A percentile compares a stretch with the other conserved stretches of the same genome.
phyloP scores from a whole-genome alignment of 2,888 invertebrate species.

The Macrosiphum euphorbiae region DNA sequence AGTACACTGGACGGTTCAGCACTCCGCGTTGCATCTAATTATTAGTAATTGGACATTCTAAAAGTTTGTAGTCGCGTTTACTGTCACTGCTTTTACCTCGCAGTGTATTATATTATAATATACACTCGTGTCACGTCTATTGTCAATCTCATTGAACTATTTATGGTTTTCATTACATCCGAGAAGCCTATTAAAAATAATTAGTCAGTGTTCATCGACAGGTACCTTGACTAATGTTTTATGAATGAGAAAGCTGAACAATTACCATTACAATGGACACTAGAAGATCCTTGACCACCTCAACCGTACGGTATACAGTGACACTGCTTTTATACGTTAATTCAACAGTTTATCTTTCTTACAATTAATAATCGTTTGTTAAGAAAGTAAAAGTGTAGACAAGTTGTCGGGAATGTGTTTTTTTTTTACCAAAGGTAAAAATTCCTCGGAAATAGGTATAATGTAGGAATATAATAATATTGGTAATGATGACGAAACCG shows the following conservation, averaged over 20 bases:
- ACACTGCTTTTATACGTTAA: slow-evolving; percentile 30
- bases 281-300: slow-evolving; percentile 53
- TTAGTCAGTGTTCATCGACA: slow-evolving; percentile 33
- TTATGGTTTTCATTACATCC: slow-evolving; percentile 19
- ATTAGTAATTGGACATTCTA: slow-evolving; percentile 29
- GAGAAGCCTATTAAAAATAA: slow-evolving; percentile 39
- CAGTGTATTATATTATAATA: neutral
- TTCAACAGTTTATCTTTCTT: slow-evolving; percentile 24
- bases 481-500: neutral
- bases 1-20: neutral
- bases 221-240: slow-evolving; percentile 57
- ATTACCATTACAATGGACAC: slow-evolving; percentile 51
- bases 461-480: neutral
- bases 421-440: neutral
- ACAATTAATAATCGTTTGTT: slow-evolving; percentile 39
- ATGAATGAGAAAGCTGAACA: slow-evolving; percentile 53
- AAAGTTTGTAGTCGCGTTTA: slow-evolving; percentile 20
- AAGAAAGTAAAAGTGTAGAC: slow-evolving; percentile 27
- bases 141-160: slow-evolving; percentile 1
- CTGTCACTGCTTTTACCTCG: neutral
- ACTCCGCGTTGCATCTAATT: slow-evolving; percentile 7
- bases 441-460: neutral
- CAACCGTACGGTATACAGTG: slow-evolving; percentile 30
- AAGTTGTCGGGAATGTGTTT: neutral
- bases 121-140: neutral